Percentiles rank a stretch among this genome's conserved stretches.
Evolutionary conservation across 2,113 vertebrate genomes (phyloP).

Genomic region (Sitta europaea): DNA sequence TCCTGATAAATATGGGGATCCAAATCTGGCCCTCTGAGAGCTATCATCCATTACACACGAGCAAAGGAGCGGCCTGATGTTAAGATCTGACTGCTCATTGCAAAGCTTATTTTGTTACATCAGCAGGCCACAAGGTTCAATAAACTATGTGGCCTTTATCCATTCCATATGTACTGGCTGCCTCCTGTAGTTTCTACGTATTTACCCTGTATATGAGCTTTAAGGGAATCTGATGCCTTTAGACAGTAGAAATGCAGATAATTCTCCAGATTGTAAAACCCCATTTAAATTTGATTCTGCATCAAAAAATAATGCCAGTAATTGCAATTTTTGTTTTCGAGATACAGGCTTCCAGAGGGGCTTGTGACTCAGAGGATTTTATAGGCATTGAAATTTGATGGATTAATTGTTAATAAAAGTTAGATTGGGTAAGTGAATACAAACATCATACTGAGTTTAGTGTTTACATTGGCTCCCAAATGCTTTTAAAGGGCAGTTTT

Average conservation of each 20-base stretch:
- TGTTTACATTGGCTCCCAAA: slow-evolving; percentile 62
- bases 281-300: slow-evolving; percentile 39
- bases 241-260: slow-evolving; percentile 36
- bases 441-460: slow-evolving; percentile 67
- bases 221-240: slow-evolving; percentile 26
- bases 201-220: not conserved
- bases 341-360: slow-evolving; percentile 48
- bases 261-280: slow-evolving; percentile 32
- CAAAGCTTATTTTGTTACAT: slow-evolving; percentile 60
- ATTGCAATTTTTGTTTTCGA: slow-evolving; percentile 64
- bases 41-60: slow-evolving; percentile 23
- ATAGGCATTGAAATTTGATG: slow-evolving; percentile 72
- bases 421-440: slow-evolving; percentile 72
- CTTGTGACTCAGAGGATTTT: slow-evolving; percentile 59
- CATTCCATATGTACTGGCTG: slow-evolving; percentile 60
- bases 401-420: slow-evolving; percentile 77
- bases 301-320: slow-evolving; percentile 57
- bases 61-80: slow-evolving; percentile 15
- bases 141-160: slow-evolving; percentile 63
- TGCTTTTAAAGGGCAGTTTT: slow-evolving; percentile 69
- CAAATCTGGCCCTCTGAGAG: slow-evolving; percentile 36
- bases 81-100: slow-evolving; percentile 47
- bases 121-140: slow-evolving; percentile 60
- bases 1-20: slow-evolving; percentile 43
- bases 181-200: slow-evolving; percentile 39